These are phyloP conservation scores for Phenganax subtilis DNA, from an alignment of 92 coral and sea anemone genomes.

Conservation along the genomic window DNA sequence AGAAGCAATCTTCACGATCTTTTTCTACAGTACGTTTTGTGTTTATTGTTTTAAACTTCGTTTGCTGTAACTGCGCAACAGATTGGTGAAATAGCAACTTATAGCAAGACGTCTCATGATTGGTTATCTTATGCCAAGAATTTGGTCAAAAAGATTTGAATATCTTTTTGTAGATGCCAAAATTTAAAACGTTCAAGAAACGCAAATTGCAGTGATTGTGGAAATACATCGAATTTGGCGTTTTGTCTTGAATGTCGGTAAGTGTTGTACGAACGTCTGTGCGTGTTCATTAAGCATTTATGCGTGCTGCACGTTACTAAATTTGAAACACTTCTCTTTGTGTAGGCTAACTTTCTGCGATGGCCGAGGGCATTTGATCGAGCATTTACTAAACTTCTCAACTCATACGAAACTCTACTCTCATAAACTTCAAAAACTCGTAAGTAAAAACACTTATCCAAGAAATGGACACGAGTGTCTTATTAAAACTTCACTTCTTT, in stretches of 20 bases:
- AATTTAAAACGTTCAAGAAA: constrained; percentile 60
- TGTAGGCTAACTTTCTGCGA: constrained; percentile 75
- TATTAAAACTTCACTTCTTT: neutral
- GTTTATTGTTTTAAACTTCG: neutral
- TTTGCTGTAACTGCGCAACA: neutral
- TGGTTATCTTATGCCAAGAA: no score
- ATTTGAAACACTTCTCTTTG: neutral
- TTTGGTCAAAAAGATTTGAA: neutral
- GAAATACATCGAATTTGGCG: constrained; percentile 74
- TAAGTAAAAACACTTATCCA: constrained; percentile 18
- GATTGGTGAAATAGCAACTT: neutral
- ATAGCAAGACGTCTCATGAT: no score
- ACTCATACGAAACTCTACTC: constrained; percentile 80
- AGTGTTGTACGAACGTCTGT: neutral
- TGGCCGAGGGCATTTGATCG: constrained; percentile 87
- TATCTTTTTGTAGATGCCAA: constrained; percentile 55
- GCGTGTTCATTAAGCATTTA: neutral
- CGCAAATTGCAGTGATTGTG: constrained; percentile 77
- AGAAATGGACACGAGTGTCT: neutral
- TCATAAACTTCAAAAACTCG: constrained; percentile 79
- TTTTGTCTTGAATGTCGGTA: constrained; percentile 93
- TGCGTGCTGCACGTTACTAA: neutral
- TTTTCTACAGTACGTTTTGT: constrained; percentile 18
- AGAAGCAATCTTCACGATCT: constrained; percentile 16
- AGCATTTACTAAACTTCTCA: constrained; percentile 71